phyloP scores from a whole-genome alignment of 92 coral and sea anemone genomes.

The Siderastrea radians region DNA sequence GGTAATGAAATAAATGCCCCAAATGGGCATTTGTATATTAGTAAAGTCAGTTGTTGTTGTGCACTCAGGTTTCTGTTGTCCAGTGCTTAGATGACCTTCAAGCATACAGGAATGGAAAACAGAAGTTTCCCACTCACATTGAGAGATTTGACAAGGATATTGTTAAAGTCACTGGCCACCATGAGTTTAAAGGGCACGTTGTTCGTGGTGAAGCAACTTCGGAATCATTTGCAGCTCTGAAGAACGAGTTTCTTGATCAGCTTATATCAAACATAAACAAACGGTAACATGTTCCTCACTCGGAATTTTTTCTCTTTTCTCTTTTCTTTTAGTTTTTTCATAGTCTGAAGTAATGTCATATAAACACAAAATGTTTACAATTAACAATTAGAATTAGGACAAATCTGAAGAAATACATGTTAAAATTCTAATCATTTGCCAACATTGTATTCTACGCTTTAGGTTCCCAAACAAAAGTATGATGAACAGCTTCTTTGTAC shows the following conservation, averaged over 20 bases:
- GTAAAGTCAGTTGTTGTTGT: no score
- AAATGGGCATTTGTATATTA: no score
- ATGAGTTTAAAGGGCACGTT: slow-evolving; percentile 28
- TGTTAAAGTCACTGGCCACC: slow-evolving; percentile 15
- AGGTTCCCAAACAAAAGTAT: no score
- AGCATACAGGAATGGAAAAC: slow-evolving; percentile 28
- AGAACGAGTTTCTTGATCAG: not conserved
- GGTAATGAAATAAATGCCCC: no score
- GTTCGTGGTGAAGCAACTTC: not conserved
- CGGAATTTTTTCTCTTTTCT: no score
- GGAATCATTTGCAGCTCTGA: not conserved
- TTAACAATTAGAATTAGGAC: no score
- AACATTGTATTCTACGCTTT: no score
- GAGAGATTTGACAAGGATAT: slow-evolving; percentile 33
- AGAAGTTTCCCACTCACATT: slow-evolving; percentile 42
- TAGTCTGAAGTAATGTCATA: no score
- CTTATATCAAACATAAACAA: not conserved
- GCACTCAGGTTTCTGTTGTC: slow-evolving; percentile 15
- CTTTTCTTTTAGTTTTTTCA: no score
- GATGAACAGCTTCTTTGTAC: slow-evolving; percentile 11
- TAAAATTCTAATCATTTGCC: no score
- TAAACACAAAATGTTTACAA: no score
- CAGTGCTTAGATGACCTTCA: slow-evolving; percentile 40
- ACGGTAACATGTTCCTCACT: not conserved
- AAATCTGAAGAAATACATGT: no score